Base-by-base conservation (phyloP, 2,888 invertebrate species). In the Tiliacea citrago region DNA sequence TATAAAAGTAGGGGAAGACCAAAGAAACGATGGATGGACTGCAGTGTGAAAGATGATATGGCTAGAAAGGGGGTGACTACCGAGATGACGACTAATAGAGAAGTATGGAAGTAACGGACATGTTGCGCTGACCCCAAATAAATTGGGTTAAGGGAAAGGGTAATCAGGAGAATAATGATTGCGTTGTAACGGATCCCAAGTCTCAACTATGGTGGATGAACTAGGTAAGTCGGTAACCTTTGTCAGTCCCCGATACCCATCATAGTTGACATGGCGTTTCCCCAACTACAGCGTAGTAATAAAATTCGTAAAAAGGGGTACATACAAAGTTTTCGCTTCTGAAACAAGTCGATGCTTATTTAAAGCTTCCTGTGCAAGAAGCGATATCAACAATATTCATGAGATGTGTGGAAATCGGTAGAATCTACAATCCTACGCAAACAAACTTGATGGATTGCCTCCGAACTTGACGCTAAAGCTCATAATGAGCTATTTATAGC, bases 401-500 rank as follows among this genome's bases (percentile, higher is more conserved):
- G 51, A 69, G 81, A 61, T 81, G 61, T 66, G 39, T 69, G 76
- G 69, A 75, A 62, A 81, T 81, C 69, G 60, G 61, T 69, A 66
- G 61, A 75, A 77, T 79, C 81, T 75, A 61, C 42, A 68, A 62
- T 62, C 61, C 77, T 62, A 69, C 47, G 55, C 65, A 79, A 66
- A 66, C 75, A 69, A 47, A 66, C 68, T 69, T 75, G 69, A 81
- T 69, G 81, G 55, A 75, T 81, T 57, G 51, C 75, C 29, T 68
- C 55, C 49, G 57, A 75, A 66, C 55, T 29, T 63, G 39, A 57
- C 39, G 55, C 51, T 73, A 16, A 35, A 73, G 51, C 39, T 80
- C 60, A 21, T 18, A 42, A 10, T 42, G 12, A 13, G 65, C 45
- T 81, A 75, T 69, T 75, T 51, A 61, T 55, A 72, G 42, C n/a